Conservation (phyloP, 2,888 invertebrate species). For the Sinelater perroti region DNA sequence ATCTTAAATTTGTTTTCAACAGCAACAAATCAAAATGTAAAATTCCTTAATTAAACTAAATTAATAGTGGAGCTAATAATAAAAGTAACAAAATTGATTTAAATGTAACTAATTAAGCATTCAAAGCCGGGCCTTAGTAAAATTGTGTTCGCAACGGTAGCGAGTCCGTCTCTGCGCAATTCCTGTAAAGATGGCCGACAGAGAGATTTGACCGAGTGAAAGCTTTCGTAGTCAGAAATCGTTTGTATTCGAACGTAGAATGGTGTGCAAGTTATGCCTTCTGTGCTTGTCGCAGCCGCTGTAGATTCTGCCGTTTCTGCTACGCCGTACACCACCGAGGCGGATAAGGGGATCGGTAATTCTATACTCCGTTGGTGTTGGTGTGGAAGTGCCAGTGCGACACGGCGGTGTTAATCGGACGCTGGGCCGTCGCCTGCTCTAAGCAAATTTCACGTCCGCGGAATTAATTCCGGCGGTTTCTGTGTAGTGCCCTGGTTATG, state of each 20-base stretch:
- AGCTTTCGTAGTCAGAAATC: slow-evolving; percentile 30
- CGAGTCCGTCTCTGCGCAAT: slow-evolving; percentile 10
- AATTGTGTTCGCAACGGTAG: too few relatives aligned
- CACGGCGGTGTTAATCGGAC: not conserved
- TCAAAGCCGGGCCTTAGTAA: too few relatives aligned
- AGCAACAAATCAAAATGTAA: too few relatives aligned
- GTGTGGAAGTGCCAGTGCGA: not conserved
- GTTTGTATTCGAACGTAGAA: slow-evolving; percentile 27
- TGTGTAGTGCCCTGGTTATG: not conserved
- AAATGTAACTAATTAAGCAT: too few relatives aligned
- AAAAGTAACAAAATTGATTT: too few relatives aligned
- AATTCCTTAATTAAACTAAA: too few relatives aligned
- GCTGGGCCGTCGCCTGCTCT: not conserved
- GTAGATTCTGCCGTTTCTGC: not conserved
- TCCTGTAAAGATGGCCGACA: slow-evolving; percentile 48
- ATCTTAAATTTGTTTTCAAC: too few relatives aligned
- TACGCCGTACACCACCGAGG: not conserved
- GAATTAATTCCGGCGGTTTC: not conserved
- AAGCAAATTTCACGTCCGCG: not conserved
- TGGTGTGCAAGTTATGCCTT: too few relatives aligned
- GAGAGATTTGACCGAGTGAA: slow-evolving; percentile 39
- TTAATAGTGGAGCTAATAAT: too few relatives aligned
- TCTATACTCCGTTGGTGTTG: not conserved
- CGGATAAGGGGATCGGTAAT: not conserved
- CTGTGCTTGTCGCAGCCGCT: not conserved